These are phyloP conservation scores for Cynopterus sphinx DNA, from an alignment of 2,797 vertebrate species.

Conservation along the genomic window DNA sequence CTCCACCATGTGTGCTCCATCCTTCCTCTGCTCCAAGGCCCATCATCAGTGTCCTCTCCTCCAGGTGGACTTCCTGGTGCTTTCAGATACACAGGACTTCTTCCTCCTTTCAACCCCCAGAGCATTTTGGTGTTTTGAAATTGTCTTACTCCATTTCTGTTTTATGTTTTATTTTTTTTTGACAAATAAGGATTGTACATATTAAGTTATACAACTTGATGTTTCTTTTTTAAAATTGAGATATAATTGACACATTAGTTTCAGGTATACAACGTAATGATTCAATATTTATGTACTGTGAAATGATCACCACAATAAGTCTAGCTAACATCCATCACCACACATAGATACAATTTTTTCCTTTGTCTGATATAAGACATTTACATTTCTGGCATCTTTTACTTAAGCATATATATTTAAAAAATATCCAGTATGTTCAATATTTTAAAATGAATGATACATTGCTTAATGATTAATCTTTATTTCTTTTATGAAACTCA, in stretches of 20 bases:
- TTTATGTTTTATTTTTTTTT: neutral
- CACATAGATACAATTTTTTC: neutral
- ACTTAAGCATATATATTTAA: neutral
- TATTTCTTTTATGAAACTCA: constrained; percentile 12
- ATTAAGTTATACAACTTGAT: neutral
- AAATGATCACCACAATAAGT: neutral
- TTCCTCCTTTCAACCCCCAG: neutral
- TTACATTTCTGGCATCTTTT: neutral
- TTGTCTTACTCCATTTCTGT: neutral
- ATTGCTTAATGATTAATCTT: neutral
- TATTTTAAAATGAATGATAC: constrained; percentile 7
- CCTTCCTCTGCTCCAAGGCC: neutral
- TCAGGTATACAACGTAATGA: neutral
- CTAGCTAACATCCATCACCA: neutral
- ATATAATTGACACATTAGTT: neutral
- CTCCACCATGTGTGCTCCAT: neutral
- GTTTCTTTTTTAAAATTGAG: neutral
- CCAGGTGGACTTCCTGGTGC: neutral
- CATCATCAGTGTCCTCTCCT: neutral
- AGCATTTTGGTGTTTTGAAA: neutral
- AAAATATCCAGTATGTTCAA: neutral
- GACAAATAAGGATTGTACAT: neutral
- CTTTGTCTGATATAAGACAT: neutral
- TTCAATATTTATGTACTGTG: neutral
- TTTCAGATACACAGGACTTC: neutral